Conservation (phyloP, 2,888 invertebrate genomes). For the Mystacides longicornis region DNA sequence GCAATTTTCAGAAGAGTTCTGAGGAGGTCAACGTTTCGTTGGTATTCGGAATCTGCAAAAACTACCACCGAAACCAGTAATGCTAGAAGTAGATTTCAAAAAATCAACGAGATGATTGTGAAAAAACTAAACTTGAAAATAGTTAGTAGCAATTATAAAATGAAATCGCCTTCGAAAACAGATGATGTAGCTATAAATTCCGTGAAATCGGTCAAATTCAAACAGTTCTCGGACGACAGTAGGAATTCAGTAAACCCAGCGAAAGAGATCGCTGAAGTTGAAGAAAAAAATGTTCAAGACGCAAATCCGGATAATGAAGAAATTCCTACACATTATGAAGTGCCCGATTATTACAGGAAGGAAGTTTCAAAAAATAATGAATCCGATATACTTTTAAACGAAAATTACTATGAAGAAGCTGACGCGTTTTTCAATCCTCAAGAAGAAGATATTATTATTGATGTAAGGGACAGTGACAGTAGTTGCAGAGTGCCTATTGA, state of each 20-base stretch:
- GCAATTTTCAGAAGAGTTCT: conserved; percentile 20
- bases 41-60: conserved; percentile 4
- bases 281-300: not conserved
- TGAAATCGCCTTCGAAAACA: not conserved
- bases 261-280: too few species aligned
- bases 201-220: conserved; percentile 3
- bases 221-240: conserved; percentile 5
- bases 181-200: not conserved
- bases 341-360: conserved; percentile 3
- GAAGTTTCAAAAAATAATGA: not conserved
- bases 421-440: conserved; percentile 9
- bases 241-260: too few species aligned
- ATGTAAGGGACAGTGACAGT: not conserved
- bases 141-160: conserved; percentile 12
- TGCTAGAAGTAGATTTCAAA: not conserved
- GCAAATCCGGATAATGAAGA: not conserved
- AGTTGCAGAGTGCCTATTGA: conserved; percentile 21
- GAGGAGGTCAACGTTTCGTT: conserved; percentile 11
- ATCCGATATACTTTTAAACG: not conserved
- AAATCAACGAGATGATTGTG: conserved; percentile 12
- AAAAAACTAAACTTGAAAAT: conserved; percentile 8
- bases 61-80: not conserved
- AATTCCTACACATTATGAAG: conserved; percentile 15
- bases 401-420: conserved; percentile 20
- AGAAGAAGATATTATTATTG: not conserved